phyloP scores from a whole-genome alignment of 2,113 vertebrate species.

The Chamaetylas fuelleborni region DNA sequence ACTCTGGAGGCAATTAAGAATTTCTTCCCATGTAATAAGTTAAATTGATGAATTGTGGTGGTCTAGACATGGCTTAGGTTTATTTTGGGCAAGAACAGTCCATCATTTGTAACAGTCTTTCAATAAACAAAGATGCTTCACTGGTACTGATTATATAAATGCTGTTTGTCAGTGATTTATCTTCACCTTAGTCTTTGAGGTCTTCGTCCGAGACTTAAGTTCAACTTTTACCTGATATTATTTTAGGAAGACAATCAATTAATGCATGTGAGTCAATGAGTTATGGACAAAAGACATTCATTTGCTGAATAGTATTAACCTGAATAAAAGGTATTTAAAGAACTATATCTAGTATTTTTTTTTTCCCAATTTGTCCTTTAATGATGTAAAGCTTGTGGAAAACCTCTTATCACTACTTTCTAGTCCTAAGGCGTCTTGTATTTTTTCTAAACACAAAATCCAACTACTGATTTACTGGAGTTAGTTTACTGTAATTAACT shows the following conservation, averaged over 20 bases:
- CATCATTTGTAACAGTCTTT: neutral
- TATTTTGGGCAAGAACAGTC: neutral
- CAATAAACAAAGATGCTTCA: neutral
- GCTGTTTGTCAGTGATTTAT: neutral
- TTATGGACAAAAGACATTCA: neutral
- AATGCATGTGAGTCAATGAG: neutral
- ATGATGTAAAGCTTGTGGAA: neutral
- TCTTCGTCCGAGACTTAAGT: neutral
- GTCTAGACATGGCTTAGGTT: neutral
- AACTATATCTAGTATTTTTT: neutral
- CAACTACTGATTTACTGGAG: neutral
- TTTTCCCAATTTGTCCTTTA: neutral
- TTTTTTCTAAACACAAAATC: neutral
- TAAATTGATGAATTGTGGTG: slow-evolving; percentile 4
- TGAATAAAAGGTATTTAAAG: neutral
- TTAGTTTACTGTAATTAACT: neutral
- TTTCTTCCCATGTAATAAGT: neutral
- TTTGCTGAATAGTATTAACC: neutral
- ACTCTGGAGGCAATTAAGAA: neutral
- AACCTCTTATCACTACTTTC: neutral
- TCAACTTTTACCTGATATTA: neutral
- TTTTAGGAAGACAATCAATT: neutral
- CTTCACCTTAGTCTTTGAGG: neutral
- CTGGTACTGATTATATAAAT: neutral
- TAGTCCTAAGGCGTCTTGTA: neutral